Conservation (phyloP, 1,140 invertebrate genomes). For the Apis dorsata region DNA sequence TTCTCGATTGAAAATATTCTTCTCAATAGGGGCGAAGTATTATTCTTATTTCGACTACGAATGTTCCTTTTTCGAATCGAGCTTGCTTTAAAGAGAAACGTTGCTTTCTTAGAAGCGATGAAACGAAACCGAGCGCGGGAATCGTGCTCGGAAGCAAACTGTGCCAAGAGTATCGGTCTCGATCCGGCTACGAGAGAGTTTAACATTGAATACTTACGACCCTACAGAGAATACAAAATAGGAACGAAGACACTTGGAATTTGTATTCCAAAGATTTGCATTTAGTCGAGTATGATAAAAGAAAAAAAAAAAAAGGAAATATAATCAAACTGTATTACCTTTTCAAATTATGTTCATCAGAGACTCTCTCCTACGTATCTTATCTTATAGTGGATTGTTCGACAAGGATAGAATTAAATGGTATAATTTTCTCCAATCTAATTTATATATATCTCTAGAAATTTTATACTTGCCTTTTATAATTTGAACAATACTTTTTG, state of each 20-base stretch:
- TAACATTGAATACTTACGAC: background rate
- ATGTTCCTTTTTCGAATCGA: background rate
- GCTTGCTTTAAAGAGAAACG: background rate
- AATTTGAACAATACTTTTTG: too few species aligned
- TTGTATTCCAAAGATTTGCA: background rate
- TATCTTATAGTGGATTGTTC: background rate
- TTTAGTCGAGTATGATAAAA: background rate
- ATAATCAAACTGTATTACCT: background rate
- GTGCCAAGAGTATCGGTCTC: background rate
- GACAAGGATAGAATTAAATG: background rate
- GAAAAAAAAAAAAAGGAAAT: too few species aligned
- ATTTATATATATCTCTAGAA: too few species aligned
- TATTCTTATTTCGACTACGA: background rate
- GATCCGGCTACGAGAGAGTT: background rate
- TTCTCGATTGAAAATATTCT: background rate
- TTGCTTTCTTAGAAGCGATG: background rate
- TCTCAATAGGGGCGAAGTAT: background rate
- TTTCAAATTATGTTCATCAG: background rate
- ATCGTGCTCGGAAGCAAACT: background rate
- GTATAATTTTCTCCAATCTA: too few species aligned
- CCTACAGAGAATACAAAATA: background rate
- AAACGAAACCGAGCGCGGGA: background rate
- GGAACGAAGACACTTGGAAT: background rate
- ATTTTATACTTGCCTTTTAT: too few species aligned
- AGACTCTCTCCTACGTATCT: background rate